Base-by-base conservation (phyloP, 1,140 invertebrate genomes). In the Spodoptera litura region DNA sequence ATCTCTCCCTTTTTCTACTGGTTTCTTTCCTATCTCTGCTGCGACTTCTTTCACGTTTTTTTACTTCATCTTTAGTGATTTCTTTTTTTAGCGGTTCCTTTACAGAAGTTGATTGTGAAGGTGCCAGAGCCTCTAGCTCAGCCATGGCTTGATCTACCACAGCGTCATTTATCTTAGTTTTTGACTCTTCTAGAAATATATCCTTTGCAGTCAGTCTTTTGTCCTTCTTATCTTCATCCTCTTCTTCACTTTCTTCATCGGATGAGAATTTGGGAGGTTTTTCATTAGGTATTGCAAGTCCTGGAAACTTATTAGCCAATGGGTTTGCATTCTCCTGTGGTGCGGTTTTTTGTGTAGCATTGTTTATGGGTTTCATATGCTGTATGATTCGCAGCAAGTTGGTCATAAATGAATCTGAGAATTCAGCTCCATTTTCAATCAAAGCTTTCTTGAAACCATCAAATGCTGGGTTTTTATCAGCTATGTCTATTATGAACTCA, bases 401-500 rank as follows among this genome's bases (percentile, higher is more conserved):
- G 8, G 97, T 96, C 78, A 98, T 97, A 87, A 99, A 97, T 0
- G 99, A 99, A 91, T 99, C 99, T 0, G 97, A 97, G 92, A 98
- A 98, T 91, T 99, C 98, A 2, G 98, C 98, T 78, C 98, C 99
- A 97, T 99, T 99, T 95, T 99, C 97, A 2, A 96, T 83, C 6
- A 99, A 94, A 0, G 96, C 97, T 91, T 97, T 97, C 87, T 99
- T 99, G 89, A 99, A 99, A 3, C 95, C 94, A 11, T 99, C 98
- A 94, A 98, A 97, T 3, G 96, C 97, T 53, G 96, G 95, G 94
- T 99, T 97, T 92, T 98, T 97, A 79, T 98, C 97, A 4, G 99
- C 98, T 80, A 99, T 95, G 88, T 98, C 96, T 83, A 99, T 99
- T 10, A 99, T 98, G 89, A 98, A 99, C 95, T 99, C 99, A 78